phyloP scores from a whole-genome alignment of 2,797 vertebrate species.

The Halcyon chelicuti region DNA sequence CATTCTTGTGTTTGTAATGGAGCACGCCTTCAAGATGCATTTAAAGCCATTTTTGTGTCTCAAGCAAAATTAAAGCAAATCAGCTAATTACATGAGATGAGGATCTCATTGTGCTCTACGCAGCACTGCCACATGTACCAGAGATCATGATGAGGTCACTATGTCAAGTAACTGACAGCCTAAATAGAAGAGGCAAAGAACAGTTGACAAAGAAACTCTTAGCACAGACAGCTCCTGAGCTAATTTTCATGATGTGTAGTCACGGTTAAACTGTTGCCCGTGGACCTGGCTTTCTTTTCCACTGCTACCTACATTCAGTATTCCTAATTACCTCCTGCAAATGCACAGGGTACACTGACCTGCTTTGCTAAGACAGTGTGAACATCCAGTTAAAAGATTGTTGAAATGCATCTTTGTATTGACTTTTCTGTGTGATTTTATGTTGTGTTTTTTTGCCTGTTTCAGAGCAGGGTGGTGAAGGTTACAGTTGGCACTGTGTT shows the following conservation, averaged over 20 bases:
- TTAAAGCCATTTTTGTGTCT: background rate
- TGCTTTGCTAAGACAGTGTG: background rate
- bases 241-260: background rate
- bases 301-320: background rate
- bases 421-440: background rate
- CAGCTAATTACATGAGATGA: background rate
- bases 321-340: background rate
- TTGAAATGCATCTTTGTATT: background rate
- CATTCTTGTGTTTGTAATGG: background rate
- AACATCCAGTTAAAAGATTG: background rate
- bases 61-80: background rate
- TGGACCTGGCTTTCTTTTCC: background rate
- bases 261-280: background rate
- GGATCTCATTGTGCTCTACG: background rate
- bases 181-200: background rate
- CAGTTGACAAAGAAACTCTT: background rate
- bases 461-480: background rate
- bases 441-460: background rate
- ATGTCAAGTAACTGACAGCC: background rate
- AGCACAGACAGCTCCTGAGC: background rate
- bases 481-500: fast-evolving
- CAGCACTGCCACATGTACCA: fast-evolving
- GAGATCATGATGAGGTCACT: background rate
- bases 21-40: background rate
- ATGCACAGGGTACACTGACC: fast-evolving